phyloP scores from a whole-genome alignment of 2,113 vertebrate species.

The Notothenia coriiceps region DNA sequence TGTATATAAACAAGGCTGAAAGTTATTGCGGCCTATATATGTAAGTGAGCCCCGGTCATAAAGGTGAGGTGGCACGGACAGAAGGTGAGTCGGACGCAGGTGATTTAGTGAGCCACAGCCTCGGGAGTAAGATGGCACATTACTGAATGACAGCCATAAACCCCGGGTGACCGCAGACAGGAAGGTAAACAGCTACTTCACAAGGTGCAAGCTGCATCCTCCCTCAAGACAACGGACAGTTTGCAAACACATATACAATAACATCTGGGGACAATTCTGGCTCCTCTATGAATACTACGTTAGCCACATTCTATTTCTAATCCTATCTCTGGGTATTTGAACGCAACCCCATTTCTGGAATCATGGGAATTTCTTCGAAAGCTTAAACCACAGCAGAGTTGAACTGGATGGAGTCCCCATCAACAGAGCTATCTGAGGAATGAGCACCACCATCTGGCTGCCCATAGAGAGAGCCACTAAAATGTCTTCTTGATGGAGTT shows the following conservation, averaged over 20 bases:
- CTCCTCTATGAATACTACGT: not conserved
- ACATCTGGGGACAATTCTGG: slow-evolving; percentile 45
- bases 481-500: slow-evolving; percentile 76
- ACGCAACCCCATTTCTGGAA: slow-evolving; percentile 8
- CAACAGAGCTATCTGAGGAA: slow-evolving; percentile 70
- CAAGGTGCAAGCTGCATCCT: slow-evolving; percentile 68
- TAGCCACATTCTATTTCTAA: slow-evolving; percentile 37
- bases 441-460: slow-evolving; percentile 81
- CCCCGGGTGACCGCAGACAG: slow-evolving; percentile 76
- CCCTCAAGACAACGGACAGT: slow-evolving; percentile 50
- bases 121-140: slow-evolving; percentile 60
- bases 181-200: slow-evolving; percentile 76
- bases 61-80: slow-evolving; percentile 47
- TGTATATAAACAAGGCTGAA: slow-evolving; percentile 40
- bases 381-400: not conserved
- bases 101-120: slow-evolving; percentile 48
- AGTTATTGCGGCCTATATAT: slow-evolving; percentile 47
- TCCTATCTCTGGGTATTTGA: slow-evolving; percentile 24
- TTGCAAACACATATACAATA: slow-evolving; percentile 48
- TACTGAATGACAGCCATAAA: slow-evolving; percentile 77
- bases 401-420: slow-evolving; percentile 49
- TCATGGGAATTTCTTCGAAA: slow-evolving; percentile 42
- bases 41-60: slow-evolving; percentile 41
- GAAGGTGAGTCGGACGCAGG: slow-evolving; percentile 52
- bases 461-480: slow-evolving; percentile 57